Percentiles rank a stretch among this genome's conserved stretches.
Evolutionary conservation across 64 coral and sea anemone genomes (phyloP).

Genomic region (Porites lutea): DNA sequence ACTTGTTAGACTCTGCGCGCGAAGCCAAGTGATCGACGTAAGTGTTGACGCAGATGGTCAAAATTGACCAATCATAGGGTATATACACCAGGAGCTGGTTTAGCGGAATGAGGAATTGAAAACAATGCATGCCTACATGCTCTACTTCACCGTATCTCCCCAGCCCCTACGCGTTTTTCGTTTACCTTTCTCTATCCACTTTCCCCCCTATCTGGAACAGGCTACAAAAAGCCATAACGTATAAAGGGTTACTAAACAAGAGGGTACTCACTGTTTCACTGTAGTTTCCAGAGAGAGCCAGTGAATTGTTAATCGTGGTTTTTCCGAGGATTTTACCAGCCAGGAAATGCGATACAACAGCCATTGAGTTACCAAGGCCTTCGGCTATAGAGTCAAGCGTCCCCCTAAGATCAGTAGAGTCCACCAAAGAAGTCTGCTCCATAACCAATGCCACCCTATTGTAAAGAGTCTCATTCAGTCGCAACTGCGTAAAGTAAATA

Average conservation of each 20-base stretch:
- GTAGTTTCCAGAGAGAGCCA: neutral
- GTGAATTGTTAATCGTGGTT: neutral
- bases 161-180: too few relatives aligned
- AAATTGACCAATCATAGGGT: too few relatives aligned
- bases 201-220: too few relatives aligned
- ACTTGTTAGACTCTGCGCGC: too few relatives aligned
- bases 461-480: neutral
- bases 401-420: constrained; percentile 1
- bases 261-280: neutral
- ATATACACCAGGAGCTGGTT: too few relatives aligned
- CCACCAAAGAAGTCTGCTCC: neutral
- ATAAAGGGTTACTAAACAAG: neutral
- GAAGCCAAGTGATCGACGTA: too few relatives aligned
- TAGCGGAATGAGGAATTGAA: too few relatives aligned
- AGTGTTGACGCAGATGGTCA: too few relatives aligned
- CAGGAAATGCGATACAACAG: neutral
- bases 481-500: neutral
- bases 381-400: neutral
- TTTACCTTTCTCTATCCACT: too few relatives aligned
- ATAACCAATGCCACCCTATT: constrained; percentile 10
- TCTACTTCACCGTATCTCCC: too few relatives aligned
- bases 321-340: neutral
- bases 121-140: too few relatives aligned
- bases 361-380: neutral
- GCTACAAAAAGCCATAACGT: too few relatives aligned